Evolutionary conservation across 2,797 vertebrate species (phyloP).

Genomic region (Dicrostonyx torquatus): DNA sequence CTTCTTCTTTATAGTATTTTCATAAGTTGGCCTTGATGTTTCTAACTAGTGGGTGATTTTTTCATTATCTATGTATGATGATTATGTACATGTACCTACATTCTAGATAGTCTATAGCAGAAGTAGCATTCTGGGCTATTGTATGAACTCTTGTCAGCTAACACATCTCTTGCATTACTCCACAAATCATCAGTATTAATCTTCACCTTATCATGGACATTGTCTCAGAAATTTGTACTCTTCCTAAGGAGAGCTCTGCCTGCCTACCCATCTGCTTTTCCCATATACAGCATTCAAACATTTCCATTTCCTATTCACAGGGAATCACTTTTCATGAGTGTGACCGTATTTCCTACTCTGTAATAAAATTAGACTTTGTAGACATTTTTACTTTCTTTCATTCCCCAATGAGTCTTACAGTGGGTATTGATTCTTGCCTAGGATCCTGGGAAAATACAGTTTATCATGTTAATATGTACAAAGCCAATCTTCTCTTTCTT

Average conservation of each 20-base stretch:
- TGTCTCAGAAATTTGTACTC: background rate
- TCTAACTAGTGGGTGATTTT: background rate
- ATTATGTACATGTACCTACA: background rate
- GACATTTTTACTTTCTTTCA: background rate
- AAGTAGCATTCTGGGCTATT: background rate
- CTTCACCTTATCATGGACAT: background rate
- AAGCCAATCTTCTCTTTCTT: background rate
- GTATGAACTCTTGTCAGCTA: background rate
- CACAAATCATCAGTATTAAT: background rate
- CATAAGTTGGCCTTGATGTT: background rate
- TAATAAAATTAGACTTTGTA: background rate
- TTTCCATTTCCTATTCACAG: background rate
- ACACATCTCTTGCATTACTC: background rate
- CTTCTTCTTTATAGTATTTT: slow-evolving; percentile 12
- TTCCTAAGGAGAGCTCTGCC: background rate
- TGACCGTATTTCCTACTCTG: background rate
- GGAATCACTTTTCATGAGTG: background rate
- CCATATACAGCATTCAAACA: background rate
- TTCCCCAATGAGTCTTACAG: background rate
- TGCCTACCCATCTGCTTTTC: background rate
- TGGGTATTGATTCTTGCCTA: background rate
- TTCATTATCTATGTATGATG: background rate
- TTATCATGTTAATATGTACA: background rate
- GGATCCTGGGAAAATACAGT: background rate
- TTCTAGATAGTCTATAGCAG: background rate